Evolutionary conservation across 2,797 vertebrate species (phyloP).

Genomic region (Thunnus albacares): DNA sequence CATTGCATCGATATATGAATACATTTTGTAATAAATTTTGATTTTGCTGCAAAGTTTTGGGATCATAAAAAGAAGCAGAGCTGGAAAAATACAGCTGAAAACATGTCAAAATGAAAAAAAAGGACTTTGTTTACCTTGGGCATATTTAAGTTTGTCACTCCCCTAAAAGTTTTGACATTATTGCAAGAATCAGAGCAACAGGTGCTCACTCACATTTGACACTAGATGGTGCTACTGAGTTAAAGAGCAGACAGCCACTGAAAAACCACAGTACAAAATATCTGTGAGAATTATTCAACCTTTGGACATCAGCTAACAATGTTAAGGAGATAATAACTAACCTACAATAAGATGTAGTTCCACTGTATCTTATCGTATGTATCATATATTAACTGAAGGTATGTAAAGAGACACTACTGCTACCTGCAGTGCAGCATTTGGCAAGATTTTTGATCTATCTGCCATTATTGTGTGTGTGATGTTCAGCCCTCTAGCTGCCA

Average conservation of each 20-base stretch:
- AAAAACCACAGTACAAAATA: background rate
- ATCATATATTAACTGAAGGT: background rate
- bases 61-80: background rate
- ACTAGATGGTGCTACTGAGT: conserved; percentile 62
- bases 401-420: no score
- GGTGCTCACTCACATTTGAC: background rate
- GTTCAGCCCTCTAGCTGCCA: no score
- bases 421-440: no score
- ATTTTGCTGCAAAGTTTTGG: background rate
- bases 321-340: background rate
- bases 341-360: background rate
- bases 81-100: background rate
- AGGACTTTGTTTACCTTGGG: background rate
- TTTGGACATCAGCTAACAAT: background rate
- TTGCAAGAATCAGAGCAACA: background rate
- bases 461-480: no score
- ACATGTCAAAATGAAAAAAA: no score
- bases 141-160: background rate
- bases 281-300: background rate
- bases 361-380: background rate
- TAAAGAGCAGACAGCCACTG: background rate
- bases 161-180: background rate
- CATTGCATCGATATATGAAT: background rate
- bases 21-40: background rate
- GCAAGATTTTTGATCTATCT: no score